Conservation (phyloP, 2,888 invertebrate species). For the Euzetes globulus region DNA sequence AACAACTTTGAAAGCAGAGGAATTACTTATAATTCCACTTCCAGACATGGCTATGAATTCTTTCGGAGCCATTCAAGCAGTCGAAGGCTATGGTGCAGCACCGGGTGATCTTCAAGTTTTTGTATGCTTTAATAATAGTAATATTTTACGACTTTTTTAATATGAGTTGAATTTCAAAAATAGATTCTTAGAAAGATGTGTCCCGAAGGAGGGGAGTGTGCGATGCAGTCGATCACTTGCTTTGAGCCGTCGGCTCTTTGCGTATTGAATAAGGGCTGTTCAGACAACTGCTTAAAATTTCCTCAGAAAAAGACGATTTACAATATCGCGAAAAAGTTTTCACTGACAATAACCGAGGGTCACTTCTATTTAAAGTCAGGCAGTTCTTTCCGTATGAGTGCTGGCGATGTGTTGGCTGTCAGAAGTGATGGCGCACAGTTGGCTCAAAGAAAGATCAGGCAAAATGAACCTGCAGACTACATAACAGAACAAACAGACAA, state of each 20-base stretch:
- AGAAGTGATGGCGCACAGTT: slow-evolving; percentile 26
- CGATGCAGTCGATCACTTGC: background rate
- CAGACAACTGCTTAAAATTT: slow-evolving; percentile 20
- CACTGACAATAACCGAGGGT: slow-evolving; percentile 29
- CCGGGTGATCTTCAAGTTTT: slow-evolving; percentile 26
- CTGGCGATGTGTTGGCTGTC: slow-evolving; percentile 34
- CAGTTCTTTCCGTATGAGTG: slow-evolving; percentile 23
- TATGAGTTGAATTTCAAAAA: background rate
- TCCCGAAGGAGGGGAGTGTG: slow-evolving; percentile 9
- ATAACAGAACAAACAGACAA: slow-evolving; percentile 6
- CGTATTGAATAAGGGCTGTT: slow-evolving; percentile 23
- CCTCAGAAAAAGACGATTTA: slow-evolving; percentile 13
- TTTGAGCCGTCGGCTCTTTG: slow-evolving; percentile 34
- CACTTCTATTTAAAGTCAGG: slow-evolving; percentile 31
- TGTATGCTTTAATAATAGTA: background rate
- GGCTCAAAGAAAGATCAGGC: slow-evolving; percentile 18
- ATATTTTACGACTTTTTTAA: background rate
- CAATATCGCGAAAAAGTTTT: slow-evolving; percentile 20
- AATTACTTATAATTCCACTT: slow-evolving; percentile 23
- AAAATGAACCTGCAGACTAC: slow-evolving; percentile 10
- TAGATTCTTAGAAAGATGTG: slow-evolving; percentile 28
- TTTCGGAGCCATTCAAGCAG: slow-evolving; percentile 29
- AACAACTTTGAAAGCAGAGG: slow-evolving; percentile 8
- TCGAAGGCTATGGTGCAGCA: slow-evolving; percentile 34
- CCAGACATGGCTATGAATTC: background rate